Percentiles rank a stretch among this genome's conserved stretches.
These are phyloP conservation scores for Lepidurus couesii DNA, from an alignment of 1,140 invertebrate species.

Conservation along the genomic window DNA sequence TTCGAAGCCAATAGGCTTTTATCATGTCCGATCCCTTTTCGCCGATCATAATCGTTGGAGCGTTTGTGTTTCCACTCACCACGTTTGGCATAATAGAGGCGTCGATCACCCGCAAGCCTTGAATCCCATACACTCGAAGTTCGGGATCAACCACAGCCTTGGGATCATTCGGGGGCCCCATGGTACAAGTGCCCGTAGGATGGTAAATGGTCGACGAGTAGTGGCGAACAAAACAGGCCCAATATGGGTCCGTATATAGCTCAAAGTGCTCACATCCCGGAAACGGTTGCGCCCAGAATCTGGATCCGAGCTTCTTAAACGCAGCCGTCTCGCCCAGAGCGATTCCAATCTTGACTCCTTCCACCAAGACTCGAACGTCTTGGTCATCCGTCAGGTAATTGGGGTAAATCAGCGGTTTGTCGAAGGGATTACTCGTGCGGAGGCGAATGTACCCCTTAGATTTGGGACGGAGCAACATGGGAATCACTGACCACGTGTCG, in stretches of 20 bases:
- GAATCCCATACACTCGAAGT: constrained; percentile 69
- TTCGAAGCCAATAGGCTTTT: constrained; percentile 63
- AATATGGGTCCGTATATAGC: constrained; percentile 64
- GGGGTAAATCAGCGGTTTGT: constrained; percentile 86
- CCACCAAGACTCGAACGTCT: constrained; percentile 71
- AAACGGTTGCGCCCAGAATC: constrained; percentile 48
- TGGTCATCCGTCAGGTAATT: constrained; percentile 77
- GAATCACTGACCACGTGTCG: constrained; percentile 78
- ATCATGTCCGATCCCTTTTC: constrained; percentile 78
- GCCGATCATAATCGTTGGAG: constrained; percentile 75
- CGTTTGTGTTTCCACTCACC: constrained; percentile 77
- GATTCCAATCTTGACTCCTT: constrained; percentile 72
- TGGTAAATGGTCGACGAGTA: constrained; percentile 79
- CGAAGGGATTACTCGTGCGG: constrained; percentile 73
- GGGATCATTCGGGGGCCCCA: constrained; percentile 78
- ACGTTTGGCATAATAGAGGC: constrained; percentile 78
- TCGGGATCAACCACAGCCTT: constrained; percentile 81
- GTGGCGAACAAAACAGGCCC: constrained; percentile 74
- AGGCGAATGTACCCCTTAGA: constrained; percentile 73
- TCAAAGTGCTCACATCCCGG: constrained; percentile 62
- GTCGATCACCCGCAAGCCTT: constrained; percentile 73
- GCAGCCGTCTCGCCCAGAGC: constrained; percentile 63
- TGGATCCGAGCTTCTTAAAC: constrained; percentile 35
- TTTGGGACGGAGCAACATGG: constrained; percentile 66
- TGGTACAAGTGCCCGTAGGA: constrained; percentile 83